Evolutionary conservation across 2,888 invertebrate genomes (phyloP).

Genomic region (Nephrocerus scutellatus): DNA sequence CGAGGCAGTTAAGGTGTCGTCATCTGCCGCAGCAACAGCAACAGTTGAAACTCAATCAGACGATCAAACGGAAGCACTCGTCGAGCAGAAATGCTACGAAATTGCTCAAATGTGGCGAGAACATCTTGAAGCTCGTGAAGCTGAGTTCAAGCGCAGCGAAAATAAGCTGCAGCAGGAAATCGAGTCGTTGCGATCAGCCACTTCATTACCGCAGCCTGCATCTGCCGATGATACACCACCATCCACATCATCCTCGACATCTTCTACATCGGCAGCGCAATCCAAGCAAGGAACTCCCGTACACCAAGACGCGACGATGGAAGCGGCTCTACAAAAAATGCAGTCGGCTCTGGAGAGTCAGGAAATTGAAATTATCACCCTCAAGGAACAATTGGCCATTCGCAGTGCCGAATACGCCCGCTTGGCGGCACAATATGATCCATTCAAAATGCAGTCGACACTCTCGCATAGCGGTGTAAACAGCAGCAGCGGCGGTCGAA

Average conservation of each 20-base stretch:
- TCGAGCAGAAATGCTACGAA: constrained; percentile 62
- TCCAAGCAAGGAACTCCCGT: constrained; percentile 26
- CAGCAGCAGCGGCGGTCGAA: no score
- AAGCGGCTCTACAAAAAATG: constrained; percentile 37
- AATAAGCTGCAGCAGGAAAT: constrained; percentile 51
- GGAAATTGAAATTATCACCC: constrained; percentile 64
- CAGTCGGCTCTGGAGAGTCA: constrained; percentile 59
- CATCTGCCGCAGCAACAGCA: constrained; percentile 3
- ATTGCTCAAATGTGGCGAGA: constrained; percentile 65
- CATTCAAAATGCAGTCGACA: constrained; percentile 39
- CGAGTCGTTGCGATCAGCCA: constrained; percentile 36
- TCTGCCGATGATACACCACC: constrained; percentile 24
- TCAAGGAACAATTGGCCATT: constrained; percentile 61
- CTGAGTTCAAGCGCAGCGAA: constrained; percentile 54
- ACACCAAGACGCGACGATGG: constrained; percentile 22
- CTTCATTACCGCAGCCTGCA: constrained; percentile 9
- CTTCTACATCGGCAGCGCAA: constrained; percentile 22
- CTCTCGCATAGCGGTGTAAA: constrained; percentile 28
- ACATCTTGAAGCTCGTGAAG: constrained; percentile 58
- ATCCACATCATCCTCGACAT: constrained; percentile 23
- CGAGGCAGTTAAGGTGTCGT: constrained; percentile 25
- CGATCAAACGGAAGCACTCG: constrained; percentile 50
- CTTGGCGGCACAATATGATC: constrained; percentile 47
- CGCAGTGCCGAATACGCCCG: constrained; percentile 56
- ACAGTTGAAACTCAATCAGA: not conserved